A percentile compares a stretch with the other conserved stretches of the same genome.
These are phyloP conservation scores for Buathra laborator DNA, from an alignment of 2,888 invertebrate genomes.

Conservation along the genomic window DNA sequence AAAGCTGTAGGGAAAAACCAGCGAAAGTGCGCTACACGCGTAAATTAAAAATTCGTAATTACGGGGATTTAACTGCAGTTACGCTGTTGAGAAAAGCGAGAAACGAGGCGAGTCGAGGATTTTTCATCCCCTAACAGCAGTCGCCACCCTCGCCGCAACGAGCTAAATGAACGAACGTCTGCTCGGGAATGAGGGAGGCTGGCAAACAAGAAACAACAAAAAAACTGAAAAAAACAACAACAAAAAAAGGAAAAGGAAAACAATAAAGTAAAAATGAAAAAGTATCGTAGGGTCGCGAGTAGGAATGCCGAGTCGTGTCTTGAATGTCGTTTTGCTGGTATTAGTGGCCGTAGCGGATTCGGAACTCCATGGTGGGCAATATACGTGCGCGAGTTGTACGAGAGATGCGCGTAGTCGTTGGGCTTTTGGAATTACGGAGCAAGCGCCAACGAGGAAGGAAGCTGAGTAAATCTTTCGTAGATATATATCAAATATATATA, in stretches of 20 bases:
- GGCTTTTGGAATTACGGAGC: slow-evolving; percentile 33
- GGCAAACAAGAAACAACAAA: slow-evolving; percentile 17
- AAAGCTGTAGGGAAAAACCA: not conserved
- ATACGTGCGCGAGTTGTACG: slow-evolving; percentile 47
- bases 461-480: not conserved
- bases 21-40: not conserved
- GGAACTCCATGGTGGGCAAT: slow-evolving; percentile 47
- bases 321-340: slow-evolving; percentile 27
- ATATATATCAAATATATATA: too few species aligned
- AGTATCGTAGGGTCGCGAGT: slow-evolving; percentile 33
- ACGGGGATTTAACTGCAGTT: not conserved
- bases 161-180: slow-evolving; percentile 57
- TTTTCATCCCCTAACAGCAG: slow-evolving; percentile 43
- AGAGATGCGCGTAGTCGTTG: slow-evolving; percentile 36
- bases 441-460: slow-evolving; percentile 30
- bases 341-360: slow-evolving; percentile 22
- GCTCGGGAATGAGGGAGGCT: slow-evolving; percentile 47
- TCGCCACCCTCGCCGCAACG: slow-evolving; percentile 50
- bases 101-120: slow-evolving; percentile 34
- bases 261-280: slow-evolving; percentile 27
- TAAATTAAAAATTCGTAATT: not conserved
- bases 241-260: not conserved
- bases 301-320: slow-evolving; percentile 23
- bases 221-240: not conserved
- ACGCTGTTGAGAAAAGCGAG: not conserved